Evolutionary conservation across 2,113 vertebrate genomes (phyloP), one percentile per base, ranked within the genome.

Genomic region (Brachypteracias leptosomus): DNA sequence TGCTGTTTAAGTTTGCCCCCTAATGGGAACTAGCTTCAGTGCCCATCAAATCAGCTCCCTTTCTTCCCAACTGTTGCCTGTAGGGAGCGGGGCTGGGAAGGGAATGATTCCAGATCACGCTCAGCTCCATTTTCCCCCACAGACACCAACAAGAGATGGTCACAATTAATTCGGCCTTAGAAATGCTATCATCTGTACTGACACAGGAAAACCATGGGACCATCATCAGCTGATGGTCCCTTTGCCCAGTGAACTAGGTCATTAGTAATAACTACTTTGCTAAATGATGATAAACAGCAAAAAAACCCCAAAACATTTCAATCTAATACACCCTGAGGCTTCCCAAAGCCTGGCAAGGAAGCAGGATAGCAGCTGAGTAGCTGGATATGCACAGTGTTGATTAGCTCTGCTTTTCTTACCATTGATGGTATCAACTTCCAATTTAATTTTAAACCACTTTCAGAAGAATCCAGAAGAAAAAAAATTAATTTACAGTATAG

Each of bases 381-480:
- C 73, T 65, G 44, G 24, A 16, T 86, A 36, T 54, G 46, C 20
- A 85, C 3, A 21, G 7, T 33, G 49, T 70, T 82, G 80, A 80
- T 83, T 80, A 94, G n/a, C 38, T 83, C 59, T 90, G 38, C 38
- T 91, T 89, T 87, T 74, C 79, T 71, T 90, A 75, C 22, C 1
- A 0, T 28, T 70, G 58, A 55, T 35, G 16, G 46, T 6, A 1
- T 84, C 33, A 74, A 59, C 42, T 92, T 90, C 59, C 63, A 62
- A 44, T 47, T 91, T 86, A 0, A 84, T 91, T 86, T 95, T 86
- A 90, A 86, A 88, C 11, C 17, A 44, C 15, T 36, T 46, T 51
- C 52, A 81, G 57, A 96, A 92, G 40, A 84, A 74, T 21, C 57
- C 14, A 67, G 18, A 73, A 49, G 9, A 31, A 68, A 87, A 78